A percentile compares a stretch with the other conserved stretches of the same genome.
phyloP scores from a whole-genome alignment of 2,797 vertebrate species.

The Geotrypetes seraphini region DNA sequence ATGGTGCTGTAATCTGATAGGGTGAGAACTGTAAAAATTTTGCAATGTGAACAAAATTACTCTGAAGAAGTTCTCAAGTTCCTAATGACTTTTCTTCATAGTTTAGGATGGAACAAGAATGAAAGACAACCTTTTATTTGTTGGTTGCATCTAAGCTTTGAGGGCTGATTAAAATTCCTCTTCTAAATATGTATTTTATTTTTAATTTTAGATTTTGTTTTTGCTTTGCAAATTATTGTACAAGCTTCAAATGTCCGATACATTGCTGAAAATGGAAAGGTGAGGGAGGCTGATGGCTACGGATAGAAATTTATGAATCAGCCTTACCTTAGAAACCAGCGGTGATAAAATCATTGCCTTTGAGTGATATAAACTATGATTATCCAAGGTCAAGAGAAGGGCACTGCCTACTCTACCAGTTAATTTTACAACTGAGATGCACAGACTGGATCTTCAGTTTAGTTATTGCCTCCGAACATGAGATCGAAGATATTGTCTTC shows the following conservation, averaged over 20 bases:
- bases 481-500: constrained; percentile 7
- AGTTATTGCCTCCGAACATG: constrained; percentile 17
- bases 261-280: not conserved
- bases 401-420: no score
- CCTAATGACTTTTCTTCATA: constrained; percentile 3
- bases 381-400: no score
- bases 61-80: not conserved
- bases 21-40: constrained; percentile 10
- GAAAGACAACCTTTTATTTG: not conserved
- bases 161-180: no score
- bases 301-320: not conserved
- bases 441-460: constrained; percentile 9
- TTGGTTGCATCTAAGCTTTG: not conserved
- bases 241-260: constrained; percentile 1
- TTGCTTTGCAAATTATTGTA: constrained; percentile 15
- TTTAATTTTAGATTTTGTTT: constrained; percentile 1
- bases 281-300: not conserved
- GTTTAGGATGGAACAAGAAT: constrained; percentile 16
- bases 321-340: no score
- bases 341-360: no score
- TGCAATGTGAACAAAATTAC: constrained; percentile 8
- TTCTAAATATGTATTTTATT: no score
- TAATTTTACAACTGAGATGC: constrained; percentile 6
- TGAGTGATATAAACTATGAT: no score
- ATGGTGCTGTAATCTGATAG: constrained; percentile 17